Evolutionary conservation across 2,113 vertebrate genomes (phyloP).

Genomic region (Cyprinodon variegatus): DNA sequence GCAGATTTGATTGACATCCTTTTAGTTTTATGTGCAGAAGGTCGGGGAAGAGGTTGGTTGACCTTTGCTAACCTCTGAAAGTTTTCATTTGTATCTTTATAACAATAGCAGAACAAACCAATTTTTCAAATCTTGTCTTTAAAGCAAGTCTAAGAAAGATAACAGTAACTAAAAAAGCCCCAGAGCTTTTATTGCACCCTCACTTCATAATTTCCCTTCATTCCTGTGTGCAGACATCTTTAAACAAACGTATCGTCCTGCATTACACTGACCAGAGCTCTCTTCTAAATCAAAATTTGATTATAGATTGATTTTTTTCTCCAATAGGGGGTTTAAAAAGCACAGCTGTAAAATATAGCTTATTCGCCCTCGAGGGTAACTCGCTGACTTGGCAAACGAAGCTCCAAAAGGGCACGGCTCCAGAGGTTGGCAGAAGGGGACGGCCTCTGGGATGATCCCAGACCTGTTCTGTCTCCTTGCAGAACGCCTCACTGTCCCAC

Average conservation of each 20-base stretch:
- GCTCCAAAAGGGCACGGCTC: slow-evolving; percentile 62
- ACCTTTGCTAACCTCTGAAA: too few relatives aligned
- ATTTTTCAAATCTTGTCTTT: too few relatives aligned
- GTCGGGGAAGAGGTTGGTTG: too few relatives aligned
- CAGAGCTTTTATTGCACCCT: background rate
- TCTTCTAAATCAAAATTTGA: background rate
- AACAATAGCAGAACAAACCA: too few relatives aligned
- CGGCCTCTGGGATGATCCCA: slow-evolving; percentile 56
- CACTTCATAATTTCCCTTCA: background rate
- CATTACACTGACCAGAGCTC: background rate
- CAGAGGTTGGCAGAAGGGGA: slow-evolving; percentile 40
- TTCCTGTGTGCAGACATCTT: background rate
- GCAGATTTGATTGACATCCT: too few relatives aligned
- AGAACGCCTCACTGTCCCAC: slow-evolving; percentile 47
- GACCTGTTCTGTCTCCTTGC: slow-evolving; percentile 55
- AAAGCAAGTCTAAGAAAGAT: too few relatives aligned
- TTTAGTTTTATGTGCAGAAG: too few relatives aligned
- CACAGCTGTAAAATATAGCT: background rate
- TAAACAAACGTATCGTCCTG: background rate
- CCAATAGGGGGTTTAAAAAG: background rate
- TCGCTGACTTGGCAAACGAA: slow-evolving; percentile 67
- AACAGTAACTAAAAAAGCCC: background rate
- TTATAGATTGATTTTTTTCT: background rate
- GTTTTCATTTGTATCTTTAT: too few relatives aligned
- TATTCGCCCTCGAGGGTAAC: slow-evolving; percentile 40